A percentile compares a stretch with the other conserved stretches of the same genome.
These are phyloP conservation scores for Sclerurus mexicanus DNA, from an alignment of 2,113 vertebrate species.

Conservation along the genomic window DNA sequence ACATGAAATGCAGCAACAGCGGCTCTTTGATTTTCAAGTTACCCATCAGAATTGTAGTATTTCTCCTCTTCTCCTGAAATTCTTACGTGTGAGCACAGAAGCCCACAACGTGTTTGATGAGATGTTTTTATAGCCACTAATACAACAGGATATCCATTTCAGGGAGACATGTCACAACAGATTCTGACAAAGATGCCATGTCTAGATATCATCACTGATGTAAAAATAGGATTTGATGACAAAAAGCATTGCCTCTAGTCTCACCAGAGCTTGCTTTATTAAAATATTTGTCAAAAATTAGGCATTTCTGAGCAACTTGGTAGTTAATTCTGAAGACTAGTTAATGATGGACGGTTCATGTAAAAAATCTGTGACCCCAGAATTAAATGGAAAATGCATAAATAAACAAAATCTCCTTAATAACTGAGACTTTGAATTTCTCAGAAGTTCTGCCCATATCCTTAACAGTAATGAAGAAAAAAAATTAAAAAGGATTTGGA, in stretches of 20 bases:
- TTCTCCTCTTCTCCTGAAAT: not conserved
- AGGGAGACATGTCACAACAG: not conserved
- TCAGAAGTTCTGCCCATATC: not conserved
- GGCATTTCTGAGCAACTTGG: not conserved
- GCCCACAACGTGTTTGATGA: not conserved
- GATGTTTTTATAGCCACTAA: not conserved
- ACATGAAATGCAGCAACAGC: not conserved
- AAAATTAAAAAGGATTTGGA: not conserved
- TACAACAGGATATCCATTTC: not conserved
- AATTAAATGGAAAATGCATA: not conserved
- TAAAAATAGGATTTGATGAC: not conserved
- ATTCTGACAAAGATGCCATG: not conserved
- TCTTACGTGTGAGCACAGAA: not conserved
- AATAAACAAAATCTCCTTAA: not conserved
- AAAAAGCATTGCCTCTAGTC: not conserved
- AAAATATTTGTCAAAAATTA: not conserved
- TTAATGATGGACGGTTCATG: not conserved
- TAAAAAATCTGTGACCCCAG: not conserved
- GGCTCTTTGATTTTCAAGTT: not conserved
- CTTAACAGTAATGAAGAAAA: not conserved
- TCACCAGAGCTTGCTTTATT: not conserved
- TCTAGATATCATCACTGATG: not conserved
- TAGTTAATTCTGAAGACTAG: not conserved
- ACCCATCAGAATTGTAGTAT: not conserved
- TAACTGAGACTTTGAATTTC: not conserved